These are phyloP conservation scores for Selene dorsalis DNA, from an alignment of 2,797 vertebrate genomes.

Conservation along the genomic window DNA sequence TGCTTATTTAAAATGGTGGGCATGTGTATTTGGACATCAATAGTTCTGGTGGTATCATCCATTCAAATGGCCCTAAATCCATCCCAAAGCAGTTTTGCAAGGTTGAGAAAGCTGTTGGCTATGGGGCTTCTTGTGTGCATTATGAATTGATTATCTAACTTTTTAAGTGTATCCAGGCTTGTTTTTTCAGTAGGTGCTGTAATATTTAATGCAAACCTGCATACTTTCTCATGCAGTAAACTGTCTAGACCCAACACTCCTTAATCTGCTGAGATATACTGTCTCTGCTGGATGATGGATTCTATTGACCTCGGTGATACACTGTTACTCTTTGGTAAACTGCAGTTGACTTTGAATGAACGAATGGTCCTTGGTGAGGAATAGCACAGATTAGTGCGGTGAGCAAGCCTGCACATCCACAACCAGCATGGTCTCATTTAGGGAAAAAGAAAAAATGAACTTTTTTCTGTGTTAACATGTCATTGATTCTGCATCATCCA, in stretches of 20 bases:
- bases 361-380: not conserved
- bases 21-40: conserved; percentile 36
- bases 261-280: not conserved
- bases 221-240: not conserved
- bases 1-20: conserved; percentile 35
- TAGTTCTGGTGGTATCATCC: conserved; percentile 24
- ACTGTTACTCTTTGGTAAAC: not conserved
- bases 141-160: conserved; percentile 20
- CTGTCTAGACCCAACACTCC: not conserved
- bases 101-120: conserved; percentile 17
- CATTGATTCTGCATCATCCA: conserved; percentile 18
- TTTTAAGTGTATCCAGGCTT: conserved; percentile 4
- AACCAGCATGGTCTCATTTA: not conserved
- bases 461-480: not conserved
- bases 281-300: not conserved
- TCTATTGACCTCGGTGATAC: not conserved
- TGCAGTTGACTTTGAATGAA: not conserved
- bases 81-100: conserved; percentile 22
- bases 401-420: not conserved
- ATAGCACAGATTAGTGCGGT: not conserved
- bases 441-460: not conserved
- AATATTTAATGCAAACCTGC: conserved; percentile 3
- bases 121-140: not conserved
- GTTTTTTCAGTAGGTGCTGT: not conserved
- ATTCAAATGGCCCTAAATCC: conserved; percentile 42